Conservation (phyloP, 2,888 invertebrate genomes). For the Apamea anceps region DNA sequence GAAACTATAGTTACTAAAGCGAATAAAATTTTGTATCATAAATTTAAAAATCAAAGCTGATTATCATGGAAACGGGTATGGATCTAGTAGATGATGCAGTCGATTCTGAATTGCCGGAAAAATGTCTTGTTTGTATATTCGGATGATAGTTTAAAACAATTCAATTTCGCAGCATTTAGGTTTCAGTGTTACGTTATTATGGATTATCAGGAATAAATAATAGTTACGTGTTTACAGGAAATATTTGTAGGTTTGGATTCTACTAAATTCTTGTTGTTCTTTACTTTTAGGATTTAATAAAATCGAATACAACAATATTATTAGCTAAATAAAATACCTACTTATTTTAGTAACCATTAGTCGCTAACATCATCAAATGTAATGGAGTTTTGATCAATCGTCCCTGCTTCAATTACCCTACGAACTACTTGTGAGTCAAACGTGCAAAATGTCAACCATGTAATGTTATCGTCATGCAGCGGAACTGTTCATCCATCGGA, state of each 20-base stretch:
- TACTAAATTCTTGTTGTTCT: constrained; percentile 51
- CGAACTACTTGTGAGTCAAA: constrained; percentile 81
- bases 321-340: constrained; percentile 52
- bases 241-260: constrained; percentile 52
- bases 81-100: constrained; percentile 67
- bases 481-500: constrained; percentile 82
- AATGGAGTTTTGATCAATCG: constrained; percentile 38
- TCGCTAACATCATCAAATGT: constrained; percentile 49
- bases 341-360: constrained; percentile 40
- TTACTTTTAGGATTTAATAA: constrained; percentile 57
- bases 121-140: constrained; percentile 59
- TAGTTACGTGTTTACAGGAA: constrained; percentile 51
- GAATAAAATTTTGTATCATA: constrained; percentile 71
- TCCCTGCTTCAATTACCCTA: constrained; percentile 62
- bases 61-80: constrained; percentile 66
- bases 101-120: constrained; percentile 64
- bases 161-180: constrained; percentile 80
- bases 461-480: constrained; percentile 85
- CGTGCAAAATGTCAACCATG: constrained; percentile 80
- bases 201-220: constrained; percentile 51
- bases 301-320: constrained; percentile 45
- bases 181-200: constrained; percentile 55
- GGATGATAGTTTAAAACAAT: constrained; percentile 76
- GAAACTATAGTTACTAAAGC: constrained; percentile 77
- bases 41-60: constrained; percentile 67